These are phyloP conservation scores for Epinotia ramella DNA, from an alignment of 2,888 invertebrate species.

Conservation along the genomic window DNA sequence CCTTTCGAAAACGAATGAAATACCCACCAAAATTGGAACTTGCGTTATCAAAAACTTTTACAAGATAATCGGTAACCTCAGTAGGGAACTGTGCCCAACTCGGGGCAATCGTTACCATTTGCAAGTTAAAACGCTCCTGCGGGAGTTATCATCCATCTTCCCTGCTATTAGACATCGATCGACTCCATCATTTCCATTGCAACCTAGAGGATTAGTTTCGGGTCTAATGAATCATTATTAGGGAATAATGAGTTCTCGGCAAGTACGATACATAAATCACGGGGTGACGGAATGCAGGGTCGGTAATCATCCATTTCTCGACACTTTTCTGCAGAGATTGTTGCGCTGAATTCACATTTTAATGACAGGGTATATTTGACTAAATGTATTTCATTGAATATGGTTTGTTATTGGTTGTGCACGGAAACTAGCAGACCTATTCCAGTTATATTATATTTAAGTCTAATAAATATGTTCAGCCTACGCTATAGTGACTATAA, in stretches of 20 bases:
- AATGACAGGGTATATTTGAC: neutral
- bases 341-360: neutral
- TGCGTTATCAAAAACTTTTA: slow-evolving; percentile 43
- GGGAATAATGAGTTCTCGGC: slow-evolving; percentile 34
- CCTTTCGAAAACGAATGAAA: slow-evolving; percentile 32
- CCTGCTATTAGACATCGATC: slow-evolving; percentile 42
- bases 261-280: slow-evolving; percentile 25
- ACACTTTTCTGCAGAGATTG: neutral
- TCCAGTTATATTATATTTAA: too few species aligned
- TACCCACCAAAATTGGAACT: slow-evolving; percentile 34
- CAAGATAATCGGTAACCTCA: slow-evolving; percentile 44
- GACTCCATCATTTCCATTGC: slow-evolving; percentile 39
- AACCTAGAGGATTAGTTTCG: slow-evolving; percentile 33
- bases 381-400: too few species aligned
- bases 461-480: too few species aligned
- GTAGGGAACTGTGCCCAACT: slow-evolving; percentile 33
- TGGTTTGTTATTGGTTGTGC: too few species aligned
- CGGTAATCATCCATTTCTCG: neutral
- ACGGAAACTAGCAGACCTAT: too few species aligned
- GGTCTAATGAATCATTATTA: slow-evolving; percentile 42
- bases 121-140: slow-evolving; percentile 51
- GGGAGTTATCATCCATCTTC: slow-evolving; percentile 45
- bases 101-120: slow-evolving; percentile 48
- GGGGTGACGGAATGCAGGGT: slow-evolving; percentile 10
- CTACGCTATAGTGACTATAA: too few species aligned